phyloP scores from a whole-genome alignment of 2,797 vertebrate species.

The Lateolabrax maculatus region DNA sequence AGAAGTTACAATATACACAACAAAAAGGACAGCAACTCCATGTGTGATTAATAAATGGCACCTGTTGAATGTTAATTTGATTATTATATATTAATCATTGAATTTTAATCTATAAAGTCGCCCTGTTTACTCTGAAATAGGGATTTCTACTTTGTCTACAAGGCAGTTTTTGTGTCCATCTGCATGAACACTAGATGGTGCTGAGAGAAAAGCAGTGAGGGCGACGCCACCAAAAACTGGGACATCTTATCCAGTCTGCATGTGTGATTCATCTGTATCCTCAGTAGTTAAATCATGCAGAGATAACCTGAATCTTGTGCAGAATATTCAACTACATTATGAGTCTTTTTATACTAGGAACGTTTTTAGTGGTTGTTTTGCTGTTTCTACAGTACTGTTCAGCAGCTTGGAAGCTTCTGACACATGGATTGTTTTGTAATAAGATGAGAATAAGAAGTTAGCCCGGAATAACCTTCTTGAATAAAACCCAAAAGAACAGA shows the following conservation, averaged over 20 bases:
- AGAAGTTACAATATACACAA: background rate
- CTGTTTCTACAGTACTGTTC: background rate
- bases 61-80: background rate
- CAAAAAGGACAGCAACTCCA: background rate
- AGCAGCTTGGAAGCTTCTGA: background rate
- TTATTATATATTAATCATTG: background rate
- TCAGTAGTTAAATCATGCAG: conserved; percentile 2
- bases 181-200: conserved; percentile 77
- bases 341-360: background rate
- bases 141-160: background rate
- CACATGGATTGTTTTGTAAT: background rate
- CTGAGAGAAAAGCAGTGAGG: conserved; percentile 54
- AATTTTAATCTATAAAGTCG: background rate
- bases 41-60: background rate
- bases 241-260: conserved; percentile 23
- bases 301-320: background rate
- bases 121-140: background rate
- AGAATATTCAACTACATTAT: conserved; percentile 15
- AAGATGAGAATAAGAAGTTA: background rate
- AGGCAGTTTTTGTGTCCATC: background rate
- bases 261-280: conserved; percentile 30
- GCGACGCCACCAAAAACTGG: conserved; percentile 3
- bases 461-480: background rate
- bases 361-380: background rate
- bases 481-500: background rate